Percentiles rank a stretch among this genome's conserved stretches.
phyloP scores from a whole-genome alignment of 2,797 vertebrate genomes.

The Muraenolepis orangiensis region DNA sequence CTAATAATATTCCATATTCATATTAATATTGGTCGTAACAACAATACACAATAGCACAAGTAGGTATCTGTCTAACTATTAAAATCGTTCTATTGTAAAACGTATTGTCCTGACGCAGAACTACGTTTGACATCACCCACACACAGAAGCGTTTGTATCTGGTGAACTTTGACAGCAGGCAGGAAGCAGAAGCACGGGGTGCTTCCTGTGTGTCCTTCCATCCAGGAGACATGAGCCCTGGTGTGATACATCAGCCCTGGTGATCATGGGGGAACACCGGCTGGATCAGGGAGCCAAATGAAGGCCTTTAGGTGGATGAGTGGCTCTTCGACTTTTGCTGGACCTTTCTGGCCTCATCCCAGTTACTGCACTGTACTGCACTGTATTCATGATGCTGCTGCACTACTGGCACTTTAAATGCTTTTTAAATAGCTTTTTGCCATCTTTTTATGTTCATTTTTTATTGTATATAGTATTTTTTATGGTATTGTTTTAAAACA shows the following conservation, averaged over 20 bases:
- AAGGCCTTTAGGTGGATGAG: constrained; percentile 4
- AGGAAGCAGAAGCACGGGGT: background rate
- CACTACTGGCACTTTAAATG: too few relatives aligned
- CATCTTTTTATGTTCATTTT: too few relatives aligned
- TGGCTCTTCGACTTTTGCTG: background rate
- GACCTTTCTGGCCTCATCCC: too few relatives aligned
- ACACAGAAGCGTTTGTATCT: background rate
- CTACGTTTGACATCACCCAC: too few relatives aligned
- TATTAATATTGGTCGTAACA: background rate
- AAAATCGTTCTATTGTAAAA: too few relatives aligned
- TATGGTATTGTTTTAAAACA: too few relatives aligned
- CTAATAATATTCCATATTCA: background rate
- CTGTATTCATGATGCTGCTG: too few relatives aligned
- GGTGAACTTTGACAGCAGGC: background rate
- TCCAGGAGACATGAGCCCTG: background rate
- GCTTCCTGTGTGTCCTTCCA: constrained; percentile 1
- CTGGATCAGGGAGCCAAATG: constrained; percentile 31
- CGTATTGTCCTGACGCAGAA: background rate
- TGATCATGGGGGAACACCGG: background rate
- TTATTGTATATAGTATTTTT: too few relatives aligned
- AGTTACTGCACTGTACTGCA: too few relatives aligned
- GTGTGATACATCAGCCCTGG: background rate
- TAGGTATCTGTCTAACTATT: background rate
- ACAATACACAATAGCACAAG: background rate
- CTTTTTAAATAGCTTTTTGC: too few relatives aligned